These are phyloP conservation scores for Austrolebias charrua DNA, from an alignment of 2,797 vertebrate species.

Conservation along the genomic window DNA sequence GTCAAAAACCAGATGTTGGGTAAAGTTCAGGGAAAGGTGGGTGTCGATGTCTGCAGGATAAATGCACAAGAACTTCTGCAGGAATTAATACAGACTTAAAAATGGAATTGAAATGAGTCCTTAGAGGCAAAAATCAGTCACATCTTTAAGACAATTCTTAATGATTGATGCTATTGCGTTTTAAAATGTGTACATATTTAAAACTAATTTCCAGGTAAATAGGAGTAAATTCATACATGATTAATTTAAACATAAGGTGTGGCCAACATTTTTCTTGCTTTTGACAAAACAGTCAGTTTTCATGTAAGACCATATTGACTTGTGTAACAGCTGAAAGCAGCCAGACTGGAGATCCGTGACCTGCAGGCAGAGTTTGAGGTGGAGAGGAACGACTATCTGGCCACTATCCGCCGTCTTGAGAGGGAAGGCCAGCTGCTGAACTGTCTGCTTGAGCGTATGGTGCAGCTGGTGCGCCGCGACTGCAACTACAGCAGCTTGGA, in stretches of 20 bases:
- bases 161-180: too few relatives aligned
- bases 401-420: slow-evolving; percentile 84
- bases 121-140: background rate
- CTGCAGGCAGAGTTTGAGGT: slow-evolving; percentile 88
- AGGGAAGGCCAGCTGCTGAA: slow-evolving; percentile 82
- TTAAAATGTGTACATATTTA: background rate
- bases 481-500: slow-evolving; percentile 92
- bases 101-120: background rate
- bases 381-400: slow-evolving; percentile 86
- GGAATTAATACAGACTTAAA: background rate
- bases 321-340: slow-evolving; percentile 82
- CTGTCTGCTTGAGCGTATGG: slow-evolving; percentile 85
- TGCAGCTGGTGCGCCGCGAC: slow-evolving; percentile 81
- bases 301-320: background rate
- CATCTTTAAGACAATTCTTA: background rate
- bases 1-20: slow-evolving; percentile 86
- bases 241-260: background rate
- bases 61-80: background rate
- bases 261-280: background rate
- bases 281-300: background rate
- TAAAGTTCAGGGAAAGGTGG: slow-evolving; percentile 87
- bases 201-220: background rate
- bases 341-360: slow-evolving; percentile 87
- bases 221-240: too few relatives aligned
- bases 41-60: slow-evolving; percentile 1